These are phyloP conservation scores for Heliconius himera DNA, from an alignment of 1,140 invertebrate genomes.

Conservation along the genomic window DNA sequence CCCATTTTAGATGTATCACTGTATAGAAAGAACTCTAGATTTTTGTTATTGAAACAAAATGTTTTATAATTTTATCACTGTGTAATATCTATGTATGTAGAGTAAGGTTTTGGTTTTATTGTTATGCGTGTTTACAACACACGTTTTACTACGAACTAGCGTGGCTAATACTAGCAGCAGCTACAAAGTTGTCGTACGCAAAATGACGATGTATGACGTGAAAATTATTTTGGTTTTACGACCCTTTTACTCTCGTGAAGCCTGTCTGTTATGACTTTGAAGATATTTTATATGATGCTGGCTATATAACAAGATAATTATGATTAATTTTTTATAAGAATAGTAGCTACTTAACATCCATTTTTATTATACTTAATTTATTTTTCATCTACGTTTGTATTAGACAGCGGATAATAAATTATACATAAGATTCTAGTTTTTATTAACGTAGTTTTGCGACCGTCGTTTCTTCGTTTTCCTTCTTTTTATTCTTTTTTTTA, in stretches of 20 bases:
- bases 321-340: not conserved
- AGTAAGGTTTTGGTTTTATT: conserved; percentile 6
- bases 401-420: too few relatives aligned
- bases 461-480: too few relatives aligned
- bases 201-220: conserved; percentile 23
- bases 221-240: conserved; percentile 28
- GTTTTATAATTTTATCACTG: not conserved
- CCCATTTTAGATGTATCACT: too few relatives aligned
- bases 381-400: too few relatives aligned
- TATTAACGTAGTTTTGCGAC: too few relatives aligned
- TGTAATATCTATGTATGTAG: not conserved
- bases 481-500: too few relatives aligned
- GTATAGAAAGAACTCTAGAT: too few relatives aligned
- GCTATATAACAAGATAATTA: not conserved
- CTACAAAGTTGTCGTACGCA: conserved; percentile 15
- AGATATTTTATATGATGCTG: not conserved
- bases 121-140: conserved; percentile 8
- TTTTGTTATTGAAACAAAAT: too few relatives aligned
- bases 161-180: conserved; percentile 18
- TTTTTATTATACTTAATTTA: too few relatives aligned
- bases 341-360: not conserved
- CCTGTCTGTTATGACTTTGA: conserved; percentile 11
- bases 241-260: conserved; percentile 1
- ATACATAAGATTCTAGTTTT: too few relatives aligned
- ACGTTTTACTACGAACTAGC: conserved; percentile 23